Conservation (phyloP, 2,797 vertebrate species). For the Ispidina lecontei region DNA sequence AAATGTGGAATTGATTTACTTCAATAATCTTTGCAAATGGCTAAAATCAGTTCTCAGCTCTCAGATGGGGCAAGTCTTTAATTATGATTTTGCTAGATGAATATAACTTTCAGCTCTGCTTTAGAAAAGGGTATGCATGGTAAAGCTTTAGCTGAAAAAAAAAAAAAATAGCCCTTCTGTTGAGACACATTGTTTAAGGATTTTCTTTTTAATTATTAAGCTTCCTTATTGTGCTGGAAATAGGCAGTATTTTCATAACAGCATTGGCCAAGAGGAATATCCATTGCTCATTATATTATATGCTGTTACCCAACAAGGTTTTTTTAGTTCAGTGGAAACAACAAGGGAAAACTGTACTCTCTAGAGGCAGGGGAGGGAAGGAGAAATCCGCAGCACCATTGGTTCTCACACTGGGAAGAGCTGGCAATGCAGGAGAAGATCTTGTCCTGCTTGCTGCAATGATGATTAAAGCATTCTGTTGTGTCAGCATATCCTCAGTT, state of each 20-base stretch:
- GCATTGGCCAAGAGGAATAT: slow-evolving; percentile 59
- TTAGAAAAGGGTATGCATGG: not conserved
- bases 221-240: slow-evolving; percentile 35
- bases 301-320: slow-evolving; percentile 70
- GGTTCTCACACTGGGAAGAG: slow-evolving; percentile 78
- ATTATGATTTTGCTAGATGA: not conserved
- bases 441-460: slow-evolving; percentile 75
- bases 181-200: not conserved
- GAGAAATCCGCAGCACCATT: slow-evolving; percentile 70
- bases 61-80: not conserved
- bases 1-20: not conserved
- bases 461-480: slow-evolving; percentile 88
- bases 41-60: not conserved
- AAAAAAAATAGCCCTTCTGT: not conserved
- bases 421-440: slow-evolving; percentile 76
- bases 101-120: not conserved
- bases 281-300: slow-evolving; percentile 59
- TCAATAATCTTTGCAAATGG: not conserved
- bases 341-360: slow-evolving; percentile 68
- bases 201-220: slow-evolving; percentile 28
- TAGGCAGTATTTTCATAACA: slow-evolving; percentile 45
- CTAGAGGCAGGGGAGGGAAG: slow-evolving; percentile 79
- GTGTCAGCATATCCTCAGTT: slow-evolving; percentile 90
- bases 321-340: slow-evolving; percentile 61
- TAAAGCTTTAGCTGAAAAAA: not conserved